Evolutionary conservation across 2,797 vertebrate genomes (phyloP), one percentile per base, ranked within the genome.

Genomic region (Anniella stebbinsi): DNA sequence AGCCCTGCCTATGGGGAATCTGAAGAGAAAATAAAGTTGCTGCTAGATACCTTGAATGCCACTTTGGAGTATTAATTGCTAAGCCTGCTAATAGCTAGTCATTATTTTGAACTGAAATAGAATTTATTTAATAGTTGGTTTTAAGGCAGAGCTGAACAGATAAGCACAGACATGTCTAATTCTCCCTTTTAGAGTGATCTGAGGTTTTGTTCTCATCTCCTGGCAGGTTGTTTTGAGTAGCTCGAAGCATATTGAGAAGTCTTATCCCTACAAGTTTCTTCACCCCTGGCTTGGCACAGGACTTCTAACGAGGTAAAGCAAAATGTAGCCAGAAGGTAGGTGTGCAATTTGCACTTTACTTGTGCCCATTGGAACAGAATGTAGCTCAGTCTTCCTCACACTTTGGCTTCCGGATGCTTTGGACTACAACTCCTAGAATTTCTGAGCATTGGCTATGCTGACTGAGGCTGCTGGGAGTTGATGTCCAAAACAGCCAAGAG

Each of bases 251-350:
- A 98, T 99, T 92, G 97, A 98, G 80, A 99, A 99, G 94, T 96
- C 98, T 0, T 97, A 93, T 87, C 0, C 95, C 6, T 99, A 99
- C 90, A 93, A 67, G 11, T 99, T 99, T 91, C 95, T 99, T 63
- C 97, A 99, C 17, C 98, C 99, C 0, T 99, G 99, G 99, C 98
- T 99, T 78, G 98, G 99, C 87, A 98, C 98, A 17, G 99, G 99
- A 67, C 98, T 99, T 75, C 98, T 99, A 54, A 99, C 99, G 0
- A 99, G 99, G 99, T 99, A 97, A 30, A 73, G 63, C 69, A 83
- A 77, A 54, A 51, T 41, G 3, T 5, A 87, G 73, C 18, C 36
- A 9, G 60, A 82, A 8, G 41, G 23, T 76, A 28, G 12, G 1
- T 23, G 28, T 0, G 3, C 21, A 57, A 18, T 7, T 54, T 18